A percentile compares a stretch with the other conserved stretches of the same genome.
These are phyloP conservation scores for Aphelenchoides fujianensis DNA, from an alignment of 1,140 invertebrate genomes.

Conservation along the genomic window DNA sequence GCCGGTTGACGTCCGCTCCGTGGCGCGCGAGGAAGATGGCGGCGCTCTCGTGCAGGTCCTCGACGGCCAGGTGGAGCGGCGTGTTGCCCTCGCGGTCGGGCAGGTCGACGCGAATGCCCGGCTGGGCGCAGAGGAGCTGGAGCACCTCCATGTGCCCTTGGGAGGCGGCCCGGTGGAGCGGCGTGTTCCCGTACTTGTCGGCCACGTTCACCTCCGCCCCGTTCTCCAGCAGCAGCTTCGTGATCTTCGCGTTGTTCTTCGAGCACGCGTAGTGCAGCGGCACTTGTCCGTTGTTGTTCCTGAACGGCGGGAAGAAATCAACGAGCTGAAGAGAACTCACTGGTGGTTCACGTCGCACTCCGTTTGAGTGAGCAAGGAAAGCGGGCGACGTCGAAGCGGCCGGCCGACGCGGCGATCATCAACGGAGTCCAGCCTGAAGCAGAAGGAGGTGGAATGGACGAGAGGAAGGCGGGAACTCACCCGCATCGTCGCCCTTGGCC, in stretches of 20 bases:
- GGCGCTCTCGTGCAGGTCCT: slow-evolving; percentile 71
- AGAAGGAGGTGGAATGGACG: background rate
- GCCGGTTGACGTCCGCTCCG: slow-evolving; percentile 70
- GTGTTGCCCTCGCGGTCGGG: slow-evolving; percentile 76
- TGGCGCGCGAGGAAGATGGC: slow-evolving; percentile 74
- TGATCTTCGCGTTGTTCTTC: slow-evolving; percentile 73
- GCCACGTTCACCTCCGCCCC: slow-evolving; percentile 68
- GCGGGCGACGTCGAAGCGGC: slow-evolving; percentile 71
- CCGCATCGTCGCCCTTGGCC: slow-evolving; percentile 55
- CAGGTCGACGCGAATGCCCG: slow-evolving; percentile 72
- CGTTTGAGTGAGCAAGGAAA: slow-evolving; percentile 67
- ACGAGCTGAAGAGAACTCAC: slow-evolving; percentile 22
- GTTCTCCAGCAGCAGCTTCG: slow-evolving; percentile 73
- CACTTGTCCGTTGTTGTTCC: slow-evolving; percentile 72
- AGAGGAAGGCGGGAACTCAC: background rate
- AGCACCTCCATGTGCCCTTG: slow-evolving; percentile 33
- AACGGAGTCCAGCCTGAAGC: slow-evolving; percentile 72
- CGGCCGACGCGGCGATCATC: slow-evolving; percentile 78
- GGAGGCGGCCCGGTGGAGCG: slow-evolving; percentile 35
- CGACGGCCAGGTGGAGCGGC: slow-evolving; percentile 74
- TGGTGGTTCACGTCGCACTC: slow-evolving; percentile 63
- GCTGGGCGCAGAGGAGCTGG: slow-evolving; percentile 39
- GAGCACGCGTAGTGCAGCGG: slow-evolving; percentile 76
- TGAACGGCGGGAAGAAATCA: background rate
- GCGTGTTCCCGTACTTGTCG: slow-evolving; percentile 24